phyloP scores from a whole-genome alignment of 1,140 invertebrate species.

The Lethocerus indicus region DNA sequence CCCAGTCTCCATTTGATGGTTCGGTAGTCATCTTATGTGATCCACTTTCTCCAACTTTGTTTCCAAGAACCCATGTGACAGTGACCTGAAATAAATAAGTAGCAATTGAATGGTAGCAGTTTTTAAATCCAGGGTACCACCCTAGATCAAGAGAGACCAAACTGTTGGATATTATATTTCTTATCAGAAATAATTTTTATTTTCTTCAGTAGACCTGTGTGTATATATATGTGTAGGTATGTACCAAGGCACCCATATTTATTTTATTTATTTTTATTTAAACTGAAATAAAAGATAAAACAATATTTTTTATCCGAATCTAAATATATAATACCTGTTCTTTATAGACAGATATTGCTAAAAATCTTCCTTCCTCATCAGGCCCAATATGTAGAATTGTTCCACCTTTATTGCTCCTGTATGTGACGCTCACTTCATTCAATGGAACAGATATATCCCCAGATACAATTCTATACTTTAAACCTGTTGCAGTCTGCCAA shows the following conservation, averaged over 20 bases:
- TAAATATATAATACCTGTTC: constrained; percentile 37
- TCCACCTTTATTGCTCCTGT: constrained; percentile 53
- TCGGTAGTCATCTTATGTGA: constrained; percentile 34
- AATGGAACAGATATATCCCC: constrained; percentile 18
- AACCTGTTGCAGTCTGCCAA: constrained; percentile 4
- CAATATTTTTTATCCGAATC: too few species aligned
- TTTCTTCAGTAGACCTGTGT: too few species aligned
- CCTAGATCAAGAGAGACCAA: too few species aligned
- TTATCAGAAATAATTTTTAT: not conserved
- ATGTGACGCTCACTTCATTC: constrained; percentile 36
- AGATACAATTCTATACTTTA: constrained; percentile 16
- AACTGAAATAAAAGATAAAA: too few species aligned
- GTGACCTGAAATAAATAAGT: too few species aligned
- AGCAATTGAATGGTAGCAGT: too few species aligned
- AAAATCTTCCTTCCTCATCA: constrained; percentile 31
- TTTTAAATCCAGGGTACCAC: too few species aligned
- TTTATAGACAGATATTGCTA: constrained; percentile 49
- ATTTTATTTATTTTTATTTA: too few species aligned
- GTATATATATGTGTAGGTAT: too few species aligned
- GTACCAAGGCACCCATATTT: too few species aligned
- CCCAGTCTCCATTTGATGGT: constrained; percentile 45
- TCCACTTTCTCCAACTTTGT: constrained; percentile 10
- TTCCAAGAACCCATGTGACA: constrained; percentile 18
- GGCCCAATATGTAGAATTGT: constrained; percentile 42
- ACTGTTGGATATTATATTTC: not conserved